Evolutionary conservation across 2,888 invertebrate genomes (phyloP).

Genomic region (Drosophila mimetica): DNA sequence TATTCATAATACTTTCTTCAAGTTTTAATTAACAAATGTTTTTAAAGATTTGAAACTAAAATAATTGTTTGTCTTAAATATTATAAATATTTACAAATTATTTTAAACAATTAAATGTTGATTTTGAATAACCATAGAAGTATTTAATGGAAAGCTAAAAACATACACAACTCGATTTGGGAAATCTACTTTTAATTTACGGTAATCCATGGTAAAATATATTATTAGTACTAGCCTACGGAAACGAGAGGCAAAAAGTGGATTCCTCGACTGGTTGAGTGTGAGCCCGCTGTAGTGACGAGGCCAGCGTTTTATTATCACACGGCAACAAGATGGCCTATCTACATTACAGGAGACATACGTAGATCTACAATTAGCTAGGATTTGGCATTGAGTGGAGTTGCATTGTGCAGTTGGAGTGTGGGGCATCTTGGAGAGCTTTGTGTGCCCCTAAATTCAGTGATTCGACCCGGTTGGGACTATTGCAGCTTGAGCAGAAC

Average conservation of each 20-base stretch:
- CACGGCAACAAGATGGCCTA: constrained; percentile 47
- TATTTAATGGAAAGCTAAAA: not conserved
- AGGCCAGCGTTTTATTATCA: constrained; percentile 60
- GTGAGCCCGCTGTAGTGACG: constrained; percentile 15
- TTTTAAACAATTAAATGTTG: too few species aligned
- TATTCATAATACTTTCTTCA: too few species aligned
- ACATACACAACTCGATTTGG: not conserved
- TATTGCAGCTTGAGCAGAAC: constrained; percentile 48
- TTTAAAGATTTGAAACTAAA: too few species aligned
- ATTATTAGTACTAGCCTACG: constrained; percentile 4
- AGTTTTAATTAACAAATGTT: not conserved
- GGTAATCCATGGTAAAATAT: not conserved
- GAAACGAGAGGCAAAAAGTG: not conserved
- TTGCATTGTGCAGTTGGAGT: constrained; percentile 13
- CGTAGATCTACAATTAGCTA: constrained; percentile 28
- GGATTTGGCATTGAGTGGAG: constrained; percentile 30
- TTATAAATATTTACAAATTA: too few species aligned
- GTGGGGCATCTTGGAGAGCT: constrained; percentile 4
- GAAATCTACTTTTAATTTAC: constrained; percentile 1
- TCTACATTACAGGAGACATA: constrained; percentile 23
- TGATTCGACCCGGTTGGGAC: constrained; percentile 6
- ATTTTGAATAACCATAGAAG: too few species aligned
- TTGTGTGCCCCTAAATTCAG: constrained; percentile 21
- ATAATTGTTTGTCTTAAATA: too few species aligned
- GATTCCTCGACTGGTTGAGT: not conserved